Evolutionary conservation across 2,888 invertebrate genomes (phyloP), one percentile per base, ranked within the genome.

Genomic region (Gibbula magus): DNA sequence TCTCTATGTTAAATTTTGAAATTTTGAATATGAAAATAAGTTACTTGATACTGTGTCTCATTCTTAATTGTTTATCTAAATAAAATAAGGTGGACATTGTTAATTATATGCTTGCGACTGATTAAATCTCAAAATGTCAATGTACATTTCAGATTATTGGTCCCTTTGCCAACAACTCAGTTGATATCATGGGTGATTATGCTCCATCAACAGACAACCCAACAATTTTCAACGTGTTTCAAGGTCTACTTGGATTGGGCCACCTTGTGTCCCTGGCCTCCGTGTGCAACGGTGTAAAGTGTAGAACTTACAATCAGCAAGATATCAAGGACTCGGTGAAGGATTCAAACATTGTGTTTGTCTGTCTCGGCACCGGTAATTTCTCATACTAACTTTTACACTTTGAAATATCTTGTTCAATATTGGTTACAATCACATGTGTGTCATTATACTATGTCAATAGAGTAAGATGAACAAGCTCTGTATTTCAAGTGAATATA

Each of bases 281-380:
- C 8, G 92, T 90, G 8, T 92, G 91, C 82, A 29, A 75, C 10
- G 87, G 88, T 78, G 86, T 84, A 3, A 79, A 80, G 5, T 92
- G 92, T 82, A 79, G 73, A 0, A 45, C 83, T 10, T 91, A 91
- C 83, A 83, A 89, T 32, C 29, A 56, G 2, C 52, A 80, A 7
- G 77, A 67, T 16, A 81, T 91, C 7, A 82, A 82, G 22, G 39
- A 70, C 0, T 88, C 88, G 4, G 90, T 89, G 7, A 76, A 78
- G 3, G 84, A 84, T 20, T 82, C 89, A 10, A 88, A 92, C 35
- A 70, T 90, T 2, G 84, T 90, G 5, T 86, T 92, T 81, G 84
- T 91, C 22, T 89, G 90, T 81, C 84, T 92, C 2, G 92, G 92
- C 80, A 89, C 89, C 79, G 90, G 89, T 89, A 22, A 52, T 83